Evolutionary conservation across 2,113 vertebrate genomes (phyloP).

Genomic region (Rallus limicola): DNA sequence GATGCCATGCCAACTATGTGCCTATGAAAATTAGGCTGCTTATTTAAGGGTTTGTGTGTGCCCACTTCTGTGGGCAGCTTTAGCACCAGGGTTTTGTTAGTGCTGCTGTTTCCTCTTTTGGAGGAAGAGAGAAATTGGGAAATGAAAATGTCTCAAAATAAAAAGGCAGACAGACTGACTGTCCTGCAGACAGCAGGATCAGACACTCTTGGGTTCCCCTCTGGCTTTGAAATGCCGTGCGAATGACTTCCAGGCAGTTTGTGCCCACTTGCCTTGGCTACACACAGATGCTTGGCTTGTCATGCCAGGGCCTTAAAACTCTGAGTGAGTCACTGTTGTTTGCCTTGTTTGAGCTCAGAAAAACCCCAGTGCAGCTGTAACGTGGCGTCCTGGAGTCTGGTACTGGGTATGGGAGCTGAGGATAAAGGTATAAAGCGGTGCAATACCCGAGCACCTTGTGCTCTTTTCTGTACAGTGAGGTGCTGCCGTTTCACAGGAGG

Average conservation of each 20-base stretch:
- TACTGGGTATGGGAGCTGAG: not conserved
- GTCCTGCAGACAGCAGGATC: not conserved
- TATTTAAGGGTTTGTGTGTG: not conserved
- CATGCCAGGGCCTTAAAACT: not conserved
- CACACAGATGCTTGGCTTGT: not conserved
- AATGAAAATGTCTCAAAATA: slow-evolving; percentile 17
- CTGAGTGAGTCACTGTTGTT: not conserved
- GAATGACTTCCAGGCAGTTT: not conserved
- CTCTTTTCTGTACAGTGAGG: not conserved
- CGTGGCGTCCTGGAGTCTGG: not conserved
- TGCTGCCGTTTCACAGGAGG: not conserved
- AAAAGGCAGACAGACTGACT: not conserved
- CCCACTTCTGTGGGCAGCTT: fast-evolving
- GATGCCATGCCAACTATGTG: not conserved
- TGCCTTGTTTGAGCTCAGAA: not conserved
- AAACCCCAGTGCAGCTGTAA: not conserved
- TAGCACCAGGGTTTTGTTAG: not conserved
- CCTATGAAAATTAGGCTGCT: not conserved
- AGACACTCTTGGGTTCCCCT: not conserved
- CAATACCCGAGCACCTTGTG: not conserved
- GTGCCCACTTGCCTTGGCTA: not conserved
- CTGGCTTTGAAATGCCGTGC: not conserved
- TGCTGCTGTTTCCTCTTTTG: not conserved
- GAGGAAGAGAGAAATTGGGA: not conserved
- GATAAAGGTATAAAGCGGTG: not conserved